Base-by-base conservation (phyloP, 2,888 invertebrate species). In the Lasioglossum vierecki region DNA sequence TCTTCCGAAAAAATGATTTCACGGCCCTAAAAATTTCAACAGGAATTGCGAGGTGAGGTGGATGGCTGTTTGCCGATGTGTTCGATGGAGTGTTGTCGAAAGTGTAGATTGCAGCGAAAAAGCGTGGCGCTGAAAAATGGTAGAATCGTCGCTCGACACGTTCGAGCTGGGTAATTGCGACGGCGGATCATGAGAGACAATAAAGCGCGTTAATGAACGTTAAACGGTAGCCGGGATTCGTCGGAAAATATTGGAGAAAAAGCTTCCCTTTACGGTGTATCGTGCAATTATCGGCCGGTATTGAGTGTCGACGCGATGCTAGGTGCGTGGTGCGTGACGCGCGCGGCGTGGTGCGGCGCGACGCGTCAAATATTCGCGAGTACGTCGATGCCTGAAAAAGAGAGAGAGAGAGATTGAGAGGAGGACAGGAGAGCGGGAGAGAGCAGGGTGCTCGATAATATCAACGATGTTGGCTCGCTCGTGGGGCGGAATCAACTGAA, bases 401-500 rank as follows among this genome's bases (percentile, higher is more conserved):
- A 63, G 63, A 63, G 60, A 5, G 60, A 26, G 30, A 13, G 63
- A 15, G 15, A 63, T 30, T 13, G 30, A 18, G 8, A 5, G 30
- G 6, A 6, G 30, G 30, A 30, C 1, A n/a, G 60, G 26, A 60
- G 60, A 26, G 66, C 15, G 9, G 30, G 35, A 39, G 39, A 68
- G 68, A 75, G 85, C 79, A 74, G 88, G 76, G 70, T 89, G 91
- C 83, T 89, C 84, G 90, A 90, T 91, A 90, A 88, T 91, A 91
- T 90, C 89, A 89, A 90, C 91, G 91, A 89, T 88, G 91, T 91
- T 88, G 91, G 85, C 83, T 91, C 88, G 77, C 86, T 88, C 88
- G 84, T 89, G 83, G 90, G 87, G 88, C 80, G 86, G 82, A 90
- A 88, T 90, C 78, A 86, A 85, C 86, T 85, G 80, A 85, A 85